Base-by-base conservation (phyloP, 2,113 vertebrate genomes). In the Taxidea taxus region DNA sequence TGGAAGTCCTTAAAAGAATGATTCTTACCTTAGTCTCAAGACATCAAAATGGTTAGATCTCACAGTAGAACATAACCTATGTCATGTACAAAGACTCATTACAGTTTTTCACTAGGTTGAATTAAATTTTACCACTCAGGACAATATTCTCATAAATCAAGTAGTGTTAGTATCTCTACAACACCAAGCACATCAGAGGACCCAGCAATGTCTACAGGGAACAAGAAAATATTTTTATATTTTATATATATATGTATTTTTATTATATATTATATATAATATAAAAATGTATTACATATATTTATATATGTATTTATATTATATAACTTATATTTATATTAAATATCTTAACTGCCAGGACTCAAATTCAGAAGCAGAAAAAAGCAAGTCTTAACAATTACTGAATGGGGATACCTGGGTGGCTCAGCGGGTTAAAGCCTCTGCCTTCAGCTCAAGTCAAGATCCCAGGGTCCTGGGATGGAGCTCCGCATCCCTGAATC, bases 141-240 rank as follows among this genome's bases (percentile, higher is more conserved):
- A 85, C 88, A 92, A 49, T 56, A 80, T 16, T 87, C 70, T 91
- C 92, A 34, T 25, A 85, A 95, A 96, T 54, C 39, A 95, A 91
- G 21, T 60, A 54, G 42, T 29, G 18, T 75, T 74, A 58, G 74
- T 72, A 80, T 9, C 34, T 90, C 78, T 75, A 27, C 5, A 75
- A 51, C 21, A 77, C 34, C 27, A 95, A 60, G 54, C 16, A 8
- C 7, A 87, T 34, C 0, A 31, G 15, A 34, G 31, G 21, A 90
- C 39, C 68, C 10, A 95, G 62, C 7, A 74, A 84, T 47, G 66
- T 72, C 75, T 90, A 47, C 39, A 93, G 39, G 62, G 39, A 87
- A n/a, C 49, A 95, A 85, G 70, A 60, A 87, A 92, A 91, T 37
- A 90, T 51, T 42, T n/a, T n/a, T n/a, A n/a, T n/a, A n/a, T n/a